Evolutionary conservation across 2,797 vertebrate genomes (phyloP).

Genomic region (Rhyacichthys aspro): DNA sequence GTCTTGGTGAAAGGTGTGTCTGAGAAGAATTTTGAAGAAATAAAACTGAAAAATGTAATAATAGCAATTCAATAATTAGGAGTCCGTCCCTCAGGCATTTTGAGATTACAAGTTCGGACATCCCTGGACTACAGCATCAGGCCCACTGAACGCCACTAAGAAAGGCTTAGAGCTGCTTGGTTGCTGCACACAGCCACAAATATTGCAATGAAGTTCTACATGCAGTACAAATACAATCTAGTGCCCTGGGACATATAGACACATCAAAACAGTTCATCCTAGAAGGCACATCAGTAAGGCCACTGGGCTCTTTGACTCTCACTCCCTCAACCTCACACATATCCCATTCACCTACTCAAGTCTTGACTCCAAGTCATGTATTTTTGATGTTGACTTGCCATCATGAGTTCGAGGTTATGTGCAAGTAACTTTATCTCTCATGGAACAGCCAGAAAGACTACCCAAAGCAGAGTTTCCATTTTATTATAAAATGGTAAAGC

Average conservation of each 20-base stretch:
- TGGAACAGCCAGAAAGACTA: constrained; percentile 42
- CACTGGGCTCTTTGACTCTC: constrained; percentile 28
- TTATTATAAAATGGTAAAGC: constrained; percentile 22
- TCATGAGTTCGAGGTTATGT: constrained; percentile 30
- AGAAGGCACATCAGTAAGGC: constrained; percentile 33
- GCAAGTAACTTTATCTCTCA: constrained; percentile 51
- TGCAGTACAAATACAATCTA: constrained; percentile 62
- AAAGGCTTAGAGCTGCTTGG: neutral
- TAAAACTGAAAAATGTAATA: neutral
- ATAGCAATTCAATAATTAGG: too few relatives aligned
- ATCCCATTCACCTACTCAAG: constrained; percentile 17
- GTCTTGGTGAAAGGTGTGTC: neutral
- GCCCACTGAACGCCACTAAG: neutral
- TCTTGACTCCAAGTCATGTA: constrained; percentile 38
- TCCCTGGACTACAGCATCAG: neutral
- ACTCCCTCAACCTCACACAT: constrained; percentile 4
- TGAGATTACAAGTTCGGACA: constrained; percentile 32
- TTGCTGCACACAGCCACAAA: constrained; percentile 15
- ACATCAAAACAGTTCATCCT: constrained; percentile 63
- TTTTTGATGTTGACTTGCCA: constrained; percentile 55
- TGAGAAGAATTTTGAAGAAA: constrained; percentile 5
- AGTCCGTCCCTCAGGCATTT: constrained; percentile 1
- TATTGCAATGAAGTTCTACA: constrained; percentile 42
- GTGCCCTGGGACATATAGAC: constrained; percentile 49
- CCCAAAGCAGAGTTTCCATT: constrained; percentile 27